These are phyloP conservation scores for Pygoscelis antarcticus DNA, from an alignment of 2,113 vertebrate species.

Conservation along the genomic window DNA sequence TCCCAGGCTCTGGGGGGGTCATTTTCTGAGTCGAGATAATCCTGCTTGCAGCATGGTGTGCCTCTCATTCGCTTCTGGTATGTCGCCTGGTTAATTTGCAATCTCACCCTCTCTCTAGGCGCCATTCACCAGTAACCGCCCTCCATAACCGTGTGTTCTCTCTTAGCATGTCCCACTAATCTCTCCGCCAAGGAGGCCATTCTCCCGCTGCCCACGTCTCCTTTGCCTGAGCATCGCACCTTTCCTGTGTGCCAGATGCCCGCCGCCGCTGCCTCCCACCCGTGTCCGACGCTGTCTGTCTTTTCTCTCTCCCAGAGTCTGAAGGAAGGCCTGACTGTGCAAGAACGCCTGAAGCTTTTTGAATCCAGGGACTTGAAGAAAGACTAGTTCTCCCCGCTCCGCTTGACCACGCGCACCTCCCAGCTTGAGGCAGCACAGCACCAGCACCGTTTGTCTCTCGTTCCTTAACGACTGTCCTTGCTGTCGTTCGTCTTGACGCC, in stretches of 20 bases:
- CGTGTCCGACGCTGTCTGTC: not conserved
- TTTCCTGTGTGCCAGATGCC: not conserved
- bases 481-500: slow-evolving; percentile 50
- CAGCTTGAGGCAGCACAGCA: slow-evolving; percentile 71
- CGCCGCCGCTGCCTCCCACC: not conserved
- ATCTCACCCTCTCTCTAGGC: slow-evolving; percentile 36
- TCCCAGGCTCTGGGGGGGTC: accelerated
- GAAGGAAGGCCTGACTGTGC: slow-evolving; percentile 96
- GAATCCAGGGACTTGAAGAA: slow-evolving; percentile 95
- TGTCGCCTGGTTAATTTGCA: not conserved
- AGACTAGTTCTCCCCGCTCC: slow-evolving; percentile 80
- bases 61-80: slow-evolving; percentile 15
- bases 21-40: not conserved
- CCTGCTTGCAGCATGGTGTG: slow-evolving; percentile 7
- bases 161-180: slow-evolving; percentile 77
- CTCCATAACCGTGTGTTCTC: slow-evolving; percentile 44
- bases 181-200: not conserved
- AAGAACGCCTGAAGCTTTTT: slow-evolving; percentile 97
- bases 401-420: slow-evolving; percentile 69
- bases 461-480: slow-evolving; percentile 51
- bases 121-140: slow-evolving; percentile 17
- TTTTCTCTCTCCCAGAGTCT: slow-evolving; percentile 84
- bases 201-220: not conserved
- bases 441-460: slow-evolving; percentile 56
- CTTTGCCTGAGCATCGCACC: not conserved